A percentile compares a stretch with the other conserved stretches of the same genome.
phyloP scores from a whole-genome alignment of 2,113 vertebrate genomes.

The Triplophysa rosa region DNA sequence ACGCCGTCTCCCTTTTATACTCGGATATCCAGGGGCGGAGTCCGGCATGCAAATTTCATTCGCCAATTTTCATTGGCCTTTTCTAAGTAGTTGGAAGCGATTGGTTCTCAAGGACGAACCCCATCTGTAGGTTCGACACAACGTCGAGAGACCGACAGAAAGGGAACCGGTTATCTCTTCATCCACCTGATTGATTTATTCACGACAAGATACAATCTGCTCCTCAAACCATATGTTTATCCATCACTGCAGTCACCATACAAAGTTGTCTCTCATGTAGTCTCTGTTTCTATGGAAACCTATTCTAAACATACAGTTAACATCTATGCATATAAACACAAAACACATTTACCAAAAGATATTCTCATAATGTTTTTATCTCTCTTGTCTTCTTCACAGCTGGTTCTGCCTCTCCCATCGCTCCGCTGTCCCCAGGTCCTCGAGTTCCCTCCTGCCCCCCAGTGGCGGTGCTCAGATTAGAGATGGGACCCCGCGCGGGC shows the following conservation, averaged over 20 bases:
- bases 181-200: neutral
- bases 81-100: no score
- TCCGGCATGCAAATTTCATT: no score
- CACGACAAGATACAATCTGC: neutral
- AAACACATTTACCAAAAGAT: neutral
- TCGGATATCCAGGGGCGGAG: no score
- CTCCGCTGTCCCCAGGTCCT: conserved; percentile 51
- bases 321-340: neutral
- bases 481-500: conserved; percentile 77
- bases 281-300: neutral
- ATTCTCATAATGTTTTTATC: neutral
- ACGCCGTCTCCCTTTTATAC: no score
- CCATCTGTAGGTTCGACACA: no score
- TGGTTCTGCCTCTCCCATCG: neutral
- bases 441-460: conserved; percentile 56
- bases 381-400: conserved; percentile 27
- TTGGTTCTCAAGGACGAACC: no score
- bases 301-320: neutral
- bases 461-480: conserved; percentile 75
- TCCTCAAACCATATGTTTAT: neutral
- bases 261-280: neutral
- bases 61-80: no score
- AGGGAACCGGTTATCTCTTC: no score
- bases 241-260: neutral
- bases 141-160: no score